Conservation (phyloP, 2,888 invertebrate genomes). For the Parelbella ahira region DNA sequence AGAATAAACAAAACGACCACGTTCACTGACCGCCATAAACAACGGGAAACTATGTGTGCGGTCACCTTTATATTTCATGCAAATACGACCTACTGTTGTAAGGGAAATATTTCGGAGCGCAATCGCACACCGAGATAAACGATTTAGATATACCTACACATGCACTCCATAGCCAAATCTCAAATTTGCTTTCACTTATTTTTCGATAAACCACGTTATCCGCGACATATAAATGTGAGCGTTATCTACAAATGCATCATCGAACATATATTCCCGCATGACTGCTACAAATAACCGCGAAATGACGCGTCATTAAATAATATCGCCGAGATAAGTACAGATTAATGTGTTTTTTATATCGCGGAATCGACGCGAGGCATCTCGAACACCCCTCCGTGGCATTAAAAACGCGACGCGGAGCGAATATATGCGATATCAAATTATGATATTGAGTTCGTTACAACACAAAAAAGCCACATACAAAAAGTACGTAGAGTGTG, state of each 20-base stretch:
- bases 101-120: constrained; percentile 32
- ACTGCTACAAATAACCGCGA: constrained; percentile 76
- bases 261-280: constrained; percentile 56
- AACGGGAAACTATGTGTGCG: constrained; percentile 71
- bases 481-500: constrained; percentile 26
- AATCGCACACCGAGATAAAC: constrained; percentile 13
- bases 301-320: constrained; percentile 77
- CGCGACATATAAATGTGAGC: constrained; percentile 16
- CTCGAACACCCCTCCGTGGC: constrained; percentile 53
- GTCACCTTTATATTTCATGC: constrained; percentile 80
- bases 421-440: constrained; percentile 62
- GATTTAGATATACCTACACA: too few species aligned
- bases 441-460: constrained; percentile 53
- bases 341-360: constrained; percentile 77
- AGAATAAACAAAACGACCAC: constrained; percentile 52
- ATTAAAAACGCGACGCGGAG: constrained; percentile 57
- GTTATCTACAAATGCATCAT: constrained; percentile 64
- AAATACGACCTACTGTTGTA: constrained; percentile 51
- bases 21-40: constrained; percentile 74
- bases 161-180: constrained; percentile 13
- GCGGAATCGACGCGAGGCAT: constrained; percentile 55
- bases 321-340: constrained; percentile 73
- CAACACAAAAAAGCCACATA: constrained; percentile 28
- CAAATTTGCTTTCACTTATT: constrained; percentile 14
- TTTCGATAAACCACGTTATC: constrained; percentile 4